Evolutionary conservation across 2,888 invertebrate species (phyloP).

Genomic region (Atherix ibis): DNA sequence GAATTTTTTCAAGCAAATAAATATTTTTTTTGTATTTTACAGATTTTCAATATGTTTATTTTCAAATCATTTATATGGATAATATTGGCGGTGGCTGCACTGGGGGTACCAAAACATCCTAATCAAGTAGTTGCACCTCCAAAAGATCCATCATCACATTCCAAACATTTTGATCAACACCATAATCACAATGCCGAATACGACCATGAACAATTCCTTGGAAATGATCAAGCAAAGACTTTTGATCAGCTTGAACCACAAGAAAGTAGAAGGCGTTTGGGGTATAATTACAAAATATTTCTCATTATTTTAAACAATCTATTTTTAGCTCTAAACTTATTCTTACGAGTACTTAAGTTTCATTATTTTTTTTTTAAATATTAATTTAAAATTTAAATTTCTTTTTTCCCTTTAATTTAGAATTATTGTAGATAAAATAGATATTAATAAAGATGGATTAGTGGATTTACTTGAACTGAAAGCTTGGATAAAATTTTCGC

Average conservation of each 20-base stretch:
- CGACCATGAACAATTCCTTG: conserved; percentile 95
- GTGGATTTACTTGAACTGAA: conserved; percentile 78
- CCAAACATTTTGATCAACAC: no score
- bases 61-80: no score
- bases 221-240: conserved; percentile 80
- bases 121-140: no score
- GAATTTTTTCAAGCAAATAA: no score
- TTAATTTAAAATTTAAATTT: conserved; percentile 3
- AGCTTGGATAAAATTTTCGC: conserved; percentile 92
- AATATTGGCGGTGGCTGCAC: no score
- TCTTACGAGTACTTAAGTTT: conserved; percentile 2
- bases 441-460: conserved; percentile 65
- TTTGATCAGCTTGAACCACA: conserved; percentile 91
- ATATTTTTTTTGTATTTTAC: no score
- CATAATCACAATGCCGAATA: conserved; percentile 77
- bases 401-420: conserved; percentile 34
- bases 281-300: conserved; percentile 32
- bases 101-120: no score
- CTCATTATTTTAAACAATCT: conserved; percentile 1
- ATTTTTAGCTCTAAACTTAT: conserved; percentile 3
- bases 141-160: no score
- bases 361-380: conserved; percentile 4
- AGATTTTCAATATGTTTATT: no score
- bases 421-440: conserved; percentile 86
- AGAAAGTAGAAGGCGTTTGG: conserved; percentile 79